Base-by-base conservation (phyloP, 2,888 invertebrate species). In the Mactromeris polynyma region DNA sequence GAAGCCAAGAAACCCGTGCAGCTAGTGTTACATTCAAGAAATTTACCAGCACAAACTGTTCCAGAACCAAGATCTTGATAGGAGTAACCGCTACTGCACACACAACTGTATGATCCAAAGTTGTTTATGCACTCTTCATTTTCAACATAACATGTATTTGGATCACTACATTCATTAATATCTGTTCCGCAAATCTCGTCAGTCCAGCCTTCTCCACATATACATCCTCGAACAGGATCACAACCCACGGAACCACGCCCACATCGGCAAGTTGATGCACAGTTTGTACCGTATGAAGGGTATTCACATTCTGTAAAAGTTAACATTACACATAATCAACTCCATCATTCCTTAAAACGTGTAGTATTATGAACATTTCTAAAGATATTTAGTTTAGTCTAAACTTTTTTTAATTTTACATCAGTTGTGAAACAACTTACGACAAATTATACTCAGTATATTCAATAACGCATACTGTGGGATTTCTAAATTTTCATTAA, bases 81-180 rank as follows among this genome's bases (percentile, higher is more conserved):
- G 7, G 78, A 77, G 82, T 90, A 93, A 1, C 93, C 93, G 11
- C n/a, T 51, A 11, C 79, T 46, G 82, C 93, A 93, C 0, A 36
- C 26, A 38, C 93, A 93, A 0, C 83, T 33, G 78, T 84, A 92
- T 0, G 93, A 92, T 0, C 93, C 93, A 26, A 64, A 19, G 0
- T 81, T 83, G 80, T 93, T 93, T 11, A 77, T 86, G 86, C 94
- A 95, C 36, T 64, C 36, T 54, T 90, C 86, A 38, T 86, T 38
- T 14, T 33, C 82, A 38, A 89, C 87, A 2, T 64, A 81, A 80
- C 92, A 93, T 14, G 82, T 82, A 38, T 69, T 89, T 19, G 58
- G 40, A 42, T 89, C 80, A 0, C 0, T 17, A 80, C 92, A 93
- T 58, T 93, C 92, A 33, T 91, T 51, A 14, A 90, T 81, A 42